Evolutionary conservation across 1,140 invertebrate genomes (phyloP), one percentile per base, ranked within the genome.

Genomic region (Eurosta solidaginis): DNA sequence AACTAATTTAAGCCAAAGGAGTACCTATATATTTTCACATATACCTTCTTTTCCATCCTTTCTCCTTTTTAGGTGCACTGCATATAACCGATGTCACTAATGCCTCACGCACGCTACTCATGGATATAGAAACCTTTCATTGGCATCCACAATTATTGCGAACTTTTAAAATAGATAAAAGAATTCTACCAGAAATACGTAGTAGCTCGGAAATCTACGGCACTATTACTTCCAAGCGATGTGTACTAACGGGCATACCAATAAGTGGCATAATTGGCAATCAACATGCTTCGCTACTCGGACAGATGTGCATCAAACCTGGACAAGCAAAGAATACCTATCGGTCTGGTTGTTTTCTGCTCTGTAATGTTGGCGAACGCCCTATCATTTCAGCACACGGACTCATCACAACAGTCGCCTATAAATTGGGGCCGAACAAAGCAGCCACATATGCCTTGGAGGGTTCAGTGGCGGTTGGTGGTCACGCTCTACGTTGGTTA

Each of bases 21-120:
- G 7, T 14, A 14, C 52, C 10, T 25, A 59, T 14, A 10, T 9
- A 12, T 7, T 59, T 25, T 9, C 22, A 59, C 9, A 9, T 25
- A 59, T 14, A 47, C 0, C 4, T 40, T 40, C 9, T 3, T 20
- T 5, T 22, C 17, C 25, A 20, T 25, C 2, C 27, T 17, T 5
- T 12, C 29, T 9, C 12, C 1, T 17, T 52, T 22, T 90, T 93
- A 81, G 93, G 93, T 44, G 96, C 96, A 4, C 88, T 95, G n/a
- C 96, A 99, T 85, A 90, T 96, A 1, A 99, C 98, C 2, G 98
- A 99, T 89, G 97, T 99, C 0, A 98, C 97, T 1, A 99, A 99
- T 89, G 98, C 98, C 6, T 98, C 96, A 12, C 91, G 98, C 80
- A 99, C 98, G 6, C 93, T 99, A 90, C 90, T 99, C 1, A 97